Percentiles rank a stretch among this genome's conserved stretches.
Conservation (phyloP, 64 coral and sea anemone species). For the Montipora sp. region DNA sequence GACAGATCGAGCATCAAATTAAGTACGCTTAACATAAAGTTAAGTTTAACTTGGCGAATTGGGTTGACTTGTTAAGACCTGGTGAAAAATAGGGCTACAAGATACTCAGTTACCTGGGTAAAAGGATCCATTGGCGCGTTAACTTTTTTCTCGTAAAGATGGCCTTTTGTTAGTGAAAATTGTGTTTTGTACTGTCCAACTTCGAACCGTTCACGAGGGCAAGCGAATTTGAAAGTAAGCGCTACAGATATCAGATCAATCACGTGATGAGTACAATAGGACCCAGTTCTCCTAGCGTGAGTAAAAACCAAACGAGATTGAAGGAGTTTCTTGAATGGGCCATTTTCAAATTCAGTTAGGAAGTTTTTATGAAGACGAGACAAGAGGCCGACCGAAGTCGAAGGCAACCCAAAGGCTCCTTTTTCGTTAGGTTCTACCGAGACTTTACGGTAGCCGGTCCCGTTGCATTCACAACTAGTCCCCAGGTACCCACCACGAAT, state of each 20-base stretch:
- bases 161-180: not conserved
- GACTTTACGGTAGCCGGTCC: too few relatives aligned
- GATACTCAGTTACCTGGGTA: conserved; percentile 26
- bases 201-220: conserved; percentile 33
- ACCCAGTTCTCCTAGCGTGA: not conserved
- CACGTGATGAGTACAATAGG: not conserved
- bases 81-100: not conserved
- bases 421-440: too few relatives aligned
- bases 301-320: not conserved
- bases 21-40: too few relatives aligned
- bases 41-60: not conserved
- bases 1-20: too few relatives aligned
- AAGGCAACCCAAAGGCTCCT: too few relatives aligned
- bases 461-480: too few relatives aligned
- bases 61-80: not conserved
- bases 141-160: not conserved
- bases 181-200: not conserved
- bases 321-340: too few relatives aligned
- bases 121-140: conserved; percentile 29
- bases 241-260: not conserved
- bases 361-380: too few relatives aligned
- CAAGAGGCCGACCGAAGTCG: too few relatives aligned
- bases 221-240: conserved; percentile 55
- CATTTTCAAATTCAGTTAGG: too few relatives aligned
- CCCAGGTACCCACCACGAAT: too few relatives aligned